Evolutionary conservation across 2,797 vertebrate species (phyloP).

Genomic region (Peromyscus attwateri): DNA sequence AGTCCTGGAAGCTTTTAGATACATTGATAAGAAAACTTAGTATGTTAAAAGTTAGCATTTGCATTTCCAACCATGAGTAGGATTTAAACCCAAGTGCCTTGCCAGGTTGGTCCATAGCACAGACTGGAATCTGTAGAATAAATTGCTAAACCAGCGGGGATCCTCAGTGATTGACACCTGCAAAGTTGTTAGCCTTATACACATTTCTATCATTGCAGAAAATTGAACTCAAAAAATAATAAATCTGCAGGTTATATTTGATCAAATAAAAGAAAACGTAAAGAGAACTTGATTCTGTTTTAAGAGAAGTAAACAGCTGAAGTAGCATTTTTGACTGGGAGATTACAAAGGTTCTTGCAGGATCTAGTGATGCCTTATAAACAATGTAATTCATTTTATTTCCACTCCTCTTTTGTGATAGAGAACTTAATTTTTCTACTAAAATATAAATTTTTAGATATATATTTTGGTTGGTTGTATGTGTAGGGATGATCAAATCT

Average conservation of each 20-base stretch:
- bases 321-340: not conserved
- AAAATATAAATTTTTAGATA: conserved; percentile 22
- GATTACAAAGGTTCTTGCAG: conserved; percentile 29
- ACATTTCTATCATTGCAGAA: not conserved
- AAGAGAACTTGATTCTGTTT: conserved; percentile 6
- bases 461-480: not conserved
- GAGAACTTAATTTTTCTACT: not conserved
- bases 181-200: not conserved
- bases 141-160: not conserved
- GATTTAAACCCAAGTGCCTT: not conserved
- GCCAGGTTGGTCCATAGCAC: not conserved
- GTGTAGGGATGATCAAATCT: not conserved
- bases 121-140: not conserved
- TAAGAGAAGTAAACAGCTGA: not conserved
- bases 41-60: conserved; percentile 42
- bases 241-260: not conserved
- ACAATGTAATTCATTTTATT: conserved; percentile 15
- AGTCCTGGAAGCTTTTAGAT: not conserved
- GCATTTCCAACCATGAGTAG: not conserved
- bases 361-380: not conserved
- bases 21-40: not conserved
- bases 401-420: conserved; percentile 1
- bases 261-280: conserved; percentile 17
- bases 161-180: not conserved
- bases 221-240: conserved; percentile 22